Conservation (phyloP, 2,888 invertebrate genomes). For the Drosophila neotestacea region DNA sequence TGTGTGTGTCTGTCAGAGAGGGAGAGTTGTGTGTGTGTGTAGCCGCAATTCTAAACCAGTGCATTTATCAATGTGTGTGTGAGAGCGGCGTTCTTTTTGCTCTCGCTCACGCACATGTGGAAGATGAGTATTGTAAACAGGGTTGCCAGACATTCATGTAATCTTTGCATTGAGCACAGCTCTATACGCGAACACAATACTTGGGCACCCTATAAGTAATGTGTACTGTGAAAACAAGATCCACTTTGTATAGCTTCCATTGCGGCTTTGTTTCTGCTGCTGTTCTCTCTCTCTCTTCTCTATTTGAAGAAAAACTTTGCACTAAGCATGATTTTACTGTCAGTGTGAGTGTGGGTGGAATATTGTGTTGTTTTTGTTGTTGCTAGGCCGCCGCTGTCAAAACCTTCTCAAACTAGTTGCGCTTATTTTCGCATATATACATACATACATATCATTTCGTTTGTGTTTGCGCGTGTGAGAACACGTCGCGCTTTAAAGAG, state of each 20-base stretch:
- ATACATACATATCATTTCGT: neutral
- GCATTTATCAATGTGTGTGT: conserved; percentile 32
- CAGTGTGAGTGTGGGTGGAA: conserved; percentile 65
- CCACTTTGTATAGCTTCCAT: conserved; percentile 47
- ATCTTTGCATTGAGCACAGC: conserved; percentile 27
- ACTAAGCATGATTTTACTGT: conserved; percentile 23
- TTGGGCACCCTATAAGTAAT: conserved; percentile 47
- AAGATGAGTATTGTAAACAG: conserved; percentile 67
- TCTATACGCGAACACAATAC: neutral
- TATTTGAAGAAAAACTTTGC: conserved; percentile 30
- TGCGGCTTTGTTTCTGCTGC: conserved; percentile 8
- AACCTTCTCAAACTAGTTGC: conserved; percentile 75
- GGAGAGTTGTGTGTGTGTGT: conserved; percentile 28
- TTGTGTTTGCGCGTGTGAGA: conserved; percentile 15
- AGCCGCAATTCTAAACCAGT: conserved; percentile 71
- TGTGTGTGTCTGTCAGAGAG: conserved; percentile 31
- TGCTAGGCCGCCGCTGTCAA: conserved; percentile 44
- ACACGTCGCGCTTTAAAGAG: conserved; percentile 31
- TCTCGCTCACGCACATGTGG: conserved; percentile 68
- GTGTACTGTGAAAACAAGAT: conserved; percentile 47
- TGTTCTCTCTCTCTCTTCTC: conserved; percentile 9
- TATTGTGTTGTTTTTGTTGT: conserved; percentile 38
- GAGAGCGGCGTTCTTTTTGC: conserved; percentile 55
- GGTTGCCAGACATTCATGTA: conserved; percentile 57
- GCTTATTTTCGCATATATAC: conserved; percentile 44